Percentiles rank a stretch among this genome's conserved stretches.
phyloP scores from a whole-genome alignment of 2,888 invertebrate species.

The Leptinotarsa peninsularis region DNA sequence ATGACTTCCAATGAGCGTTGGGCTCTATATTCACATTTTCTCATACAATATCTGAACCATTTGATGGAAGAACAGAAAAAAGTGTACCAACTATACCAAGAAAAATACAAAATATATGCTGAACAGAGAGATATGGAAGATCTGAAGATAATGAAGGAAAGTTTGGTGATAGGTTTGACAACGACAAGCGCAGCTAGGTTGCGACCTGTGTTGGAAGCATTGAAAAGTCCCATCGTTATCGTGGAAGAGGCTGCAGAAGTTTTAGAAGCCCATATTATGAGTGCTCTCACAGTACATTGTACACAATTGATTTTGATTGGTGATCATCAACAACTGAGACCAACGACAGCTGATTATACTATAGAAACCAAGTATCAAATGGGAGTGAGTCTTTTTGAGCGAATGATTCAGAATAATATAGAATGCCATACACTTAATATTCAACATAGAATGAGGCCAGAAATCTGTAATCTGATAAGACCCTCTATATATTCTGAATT shows the following conservation, averaged over 20 bases:
- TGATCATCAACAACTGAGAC: conserved; percentile 71
- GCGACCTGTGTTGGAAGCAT: conserved; percentile 68
- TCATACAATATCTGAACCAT: conserved; percentile 67
- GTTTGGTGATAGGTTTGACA: conserved; percentile 77
- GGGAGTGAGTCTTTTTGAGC: conserved; percentile 81
- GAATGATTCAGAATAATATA: conserved; percentile 75
- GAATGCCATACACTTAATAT: conserved; percentile 65
- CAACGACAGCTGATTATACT: conserved; percentile 76
- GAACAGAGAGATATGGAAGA: conserved; percentile 72
- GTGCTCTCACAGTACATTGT: conserved; percentile 70
- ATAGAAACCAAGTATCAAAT: conserved; percentile 76
- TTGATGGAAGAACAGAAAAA: conserved; percentile 10
- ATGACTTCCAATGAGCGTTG: not conserved
- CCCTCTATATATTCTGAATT: conserved; percentile 77
- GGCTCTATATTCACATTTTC: conserved; percentile 53
- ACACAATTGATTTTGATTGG: conserved; percentile 79
- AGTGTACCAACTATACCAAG: conserved; percentile 63
- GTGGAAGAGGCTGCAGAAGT: conserved; percentile 93
- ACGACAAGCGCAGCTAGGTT: conserved; percentile 80
- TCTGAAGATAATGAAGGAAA: conserved; percentile 68
- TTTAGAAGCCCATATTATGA: conserved; percentile 84
- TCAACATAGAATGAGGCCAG: conserved; percentile 84
- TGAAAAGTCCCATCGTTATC: conserved; percentile 77
- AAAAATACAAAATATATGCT: conserved; percentile 61
- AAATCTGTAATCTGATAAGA: conserved; percentile 72